Percentiles rank a stretch among this genome's conserved stretches.
These are phyloP conservation scores for Chymomyza fuscimana DNA, from an alignment of 2,888 invertebrate genomes.

Conservation along the genomic window DNA sequence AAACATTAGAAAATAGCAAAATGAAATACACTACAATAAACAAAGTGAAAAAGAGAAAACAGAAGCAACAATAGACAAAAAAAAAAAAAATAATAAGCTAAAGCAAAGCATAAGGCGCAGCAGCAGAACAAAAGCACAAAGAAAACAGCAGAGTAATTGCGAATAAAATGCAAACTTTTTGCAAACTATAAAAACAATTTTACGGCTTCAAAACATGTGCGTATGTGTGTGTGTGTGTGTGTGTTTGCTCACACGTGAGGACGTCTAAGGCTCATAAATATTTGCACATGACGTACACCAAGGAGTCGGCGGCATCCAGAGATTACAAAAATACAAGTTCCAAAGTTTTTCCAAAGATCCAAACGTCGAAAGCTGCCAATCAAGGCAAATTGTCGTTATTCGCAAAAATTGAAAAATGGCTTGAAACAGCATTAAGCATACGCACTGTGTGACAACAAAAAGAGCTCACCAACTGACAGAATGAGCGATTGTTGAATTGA, in stretches of 20 bases:
- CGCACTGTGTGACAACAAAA: background rate
- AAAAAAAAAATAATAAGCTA: background rate
- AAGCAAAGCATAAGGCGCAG: background rate
- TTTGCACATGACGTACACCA: conserved; percentile 2
- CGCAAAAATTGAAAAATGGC: background rate
- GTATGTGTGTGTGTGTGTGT: conserved; percentile 6
- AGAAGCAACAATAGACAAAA: background rate
- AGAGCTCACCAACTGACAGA: background rate
- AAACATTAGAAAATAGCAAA: background rate
- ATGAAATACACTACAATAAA: background rate
- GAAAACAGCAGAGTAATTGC: conserved; percentile 6
- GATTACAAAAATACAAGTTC: background rate
- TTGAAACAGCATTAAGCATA: background rate
- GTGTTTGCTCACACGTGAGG: background rate
- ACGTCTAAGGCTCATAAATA: background rate
- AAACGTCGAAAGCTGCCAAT: background rate
- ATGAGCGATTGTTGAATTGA: conserved; percentile 1
- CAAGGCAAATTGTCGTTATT: background rate
- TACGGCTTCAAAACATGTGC: background rate
- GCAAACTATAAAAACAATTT: conserved; percentile 7
- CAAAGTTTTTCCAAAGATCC: background rate
- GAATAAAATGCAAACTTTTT: conserved; percentile 2
- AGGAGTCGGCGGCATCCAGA: background rate
- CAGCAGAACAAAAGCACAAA: conserved; percentile 8
- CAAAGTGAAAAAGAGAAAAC: background rate